Conservation (phyloP, 2,797 vertebrate species). For the Chiroxiphia lanceolata region DNA sequence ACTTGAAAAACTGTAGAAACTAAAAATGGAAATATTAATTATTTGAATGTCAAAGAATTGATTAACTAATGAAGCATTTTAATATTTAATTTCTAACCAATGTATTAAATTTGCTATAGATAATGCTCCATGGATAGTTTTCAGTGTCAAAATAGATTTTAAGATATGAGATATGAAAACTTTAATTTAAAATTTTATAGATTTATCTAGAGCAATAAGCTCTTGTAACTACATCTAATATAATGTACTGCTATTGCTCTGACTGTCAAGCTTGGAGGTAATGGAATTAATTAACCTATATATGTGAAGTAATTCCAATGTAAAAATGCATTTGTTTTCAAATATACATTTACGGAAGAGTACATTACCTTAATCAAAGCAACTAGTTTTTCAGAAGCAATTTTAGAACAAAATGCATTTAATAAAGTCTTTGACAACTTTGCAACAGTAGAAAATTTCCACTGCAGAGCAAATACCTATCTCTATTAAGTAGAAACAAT, state of each 20-base stretch:
- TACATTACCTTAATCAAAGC: background rate
- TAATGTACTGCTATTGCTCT: background rate
- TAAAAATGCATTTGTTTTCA: conserved; percentile 22
- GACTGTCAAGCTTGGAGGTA: background rate
- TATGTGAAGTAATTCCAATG: background rate
- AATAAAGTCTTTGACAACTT: background rate
- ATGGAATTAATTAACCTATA: background rate
- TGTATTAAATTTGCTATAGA: background rate
- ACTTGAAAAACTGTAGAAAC: background rate
- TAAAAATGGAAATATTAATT: background rate
- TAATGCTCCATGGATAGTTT: background rate
- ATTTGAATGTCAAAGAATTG: background rate
- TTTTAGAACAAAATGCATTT: conserved; percentile 22
- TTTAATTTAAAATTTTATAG: background rate
- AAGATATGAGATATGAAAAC: background rate
- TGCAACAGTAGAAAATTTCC: background rate
- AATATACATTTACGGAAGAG: conserved; percentile 8
- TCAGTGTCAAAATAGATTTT: background rate
- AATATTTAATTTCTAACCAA: background rate
- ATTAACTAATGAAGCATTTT: background rate
- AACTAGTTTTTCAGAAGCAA: conserved; percentile 9
- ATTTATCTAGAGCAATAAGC: conserved; percentile 6
- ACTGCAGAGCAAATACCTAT: background rate
- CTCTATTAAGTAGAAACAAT: background rate
- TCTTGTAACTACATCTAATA: conserved; percentile 1